Percentiles rank a stretch among this genome's conserved stretches.
phyloP scores from a whole-genome alignment of 2,888 invertebrate genomes.

The Drosophila prolongata region DNA sequence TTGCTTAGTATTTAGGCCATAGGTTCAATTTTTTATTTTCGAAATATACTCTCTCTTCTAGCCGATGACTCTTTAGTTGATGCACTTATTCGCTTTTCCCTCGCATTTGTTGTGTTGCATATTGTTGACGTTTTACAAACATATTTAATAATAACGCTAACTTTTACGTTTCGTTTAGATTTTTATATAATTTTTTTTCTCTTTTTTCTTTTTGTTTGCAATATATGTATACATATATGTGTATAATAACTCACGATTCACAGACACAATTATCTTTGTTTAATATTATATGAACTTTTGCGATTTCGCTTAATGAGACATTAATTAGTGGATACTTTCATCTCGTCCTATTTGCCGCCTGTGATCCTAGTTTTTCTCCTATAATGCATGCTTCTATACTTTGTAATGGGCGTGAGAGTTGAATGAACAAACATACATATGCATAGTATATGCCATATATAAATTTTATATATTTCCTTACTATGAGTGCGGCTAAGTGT shows the following conservation, averaged over 20 bases:
- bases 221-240: constrained; percentile 47
- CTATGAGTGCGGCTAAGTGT: constrained; percentile 42
- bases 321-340: constrained; percentile 38
- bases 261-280: constrained; percentile 68
- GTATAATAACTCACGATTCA: constrained; percentile 72
- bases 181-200: constrained; percentile 24
- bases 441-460: constrained; percentile 50
- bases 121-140: constrained; percentile 59
- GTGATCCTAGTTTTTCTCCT: constrained; percentile 57
- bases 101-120: constrained; percentile 21
- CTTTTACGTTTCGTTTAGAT: constrained; percentile 35
- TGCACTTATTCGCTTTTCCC: constrained; percentile 23
- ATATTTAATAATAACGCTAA: constrained; percentile 70
- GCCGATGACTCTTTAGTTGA: constrained; percentile 26
- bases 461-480: constrained; percentile 46
- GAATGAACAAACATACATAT: constrained; percentile 66
- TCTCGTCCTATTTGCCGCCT: constrained; percentile 16
- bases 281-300: constrained; percentile 51
- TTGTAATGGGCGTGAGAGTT: constrained; percentile 61
- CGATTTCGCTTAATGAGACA: constrained; percentile 32
- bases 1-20: constrained; percentile 68
- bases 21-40: constrained; percentile 49
- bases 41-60: constrained; percentile 25
- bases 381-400: constrained; percentile 54
- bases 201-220: constrained; percentile 24